A percentile compares a stretch with the other conserved stretches of the same genome.
Evolutionary conservation across 1,140 invertebrate species (phyloP).

Genomic region (Neodiprion virginianus): DNA sequence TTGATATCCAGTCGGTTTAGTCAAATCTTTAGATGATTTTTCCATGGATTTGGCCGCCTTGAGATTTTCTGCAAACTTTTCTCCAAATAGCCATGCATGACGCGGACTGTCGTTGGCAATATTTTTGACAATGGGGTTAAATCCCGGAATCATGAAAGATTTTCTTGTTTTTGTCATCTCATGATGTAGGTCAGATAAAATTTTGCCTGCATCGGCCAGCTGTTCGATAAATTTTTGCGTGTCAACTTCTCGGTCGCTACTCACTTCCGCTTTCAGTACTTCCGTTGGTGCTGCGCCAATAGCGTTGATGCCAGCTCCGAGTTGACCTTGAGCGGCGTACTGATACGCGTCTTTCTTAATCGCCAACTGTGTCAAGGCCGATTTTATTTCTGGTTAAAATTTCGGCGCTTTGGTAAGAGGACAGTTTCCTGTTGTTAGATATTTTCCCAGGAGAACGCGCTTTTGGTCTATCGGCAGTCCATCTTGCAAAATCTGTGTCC

Average conservation of each 20-base stretch:
- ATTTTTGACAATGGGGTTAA: constrained; percentile 14
- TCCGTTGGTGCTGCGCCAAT: constrained; percentile 14
- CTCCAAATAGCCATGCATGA: constrained; percentile 18
- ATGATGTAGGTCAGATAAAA: constrained; percentile 22
- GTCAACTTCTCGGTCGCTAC: constrained; percentile 6
- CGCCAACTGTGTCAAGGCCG: constrained; percentile 12
- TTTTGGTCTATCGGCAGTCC: constrained; percentile 17
- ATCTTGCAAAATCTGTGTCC: constrained; percentile 19
- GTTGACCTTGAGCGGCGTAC: not conserved
- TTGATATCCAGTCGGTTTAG: constrained; percentile 8
- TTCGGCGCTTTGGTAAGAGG: constrained; percentile 16
- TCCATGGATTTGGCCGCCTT: constrained; percentile 27
- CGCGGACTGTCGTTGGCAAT: constrained; percentile 15
- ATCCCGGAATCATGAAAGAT: constrained; percentile 9
- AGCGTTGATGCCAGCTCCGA: constrained; percentile 17
- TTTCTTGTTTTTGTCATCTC: constrained; percentile 19
- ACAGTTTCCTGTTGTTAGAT: constrained; percentile 16
- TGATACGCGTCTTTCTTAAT: constrained; percentile 5
- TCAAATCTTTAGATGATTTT: constrained; percentile 22
- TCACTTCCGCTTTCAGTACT: constrained; percentile 12
- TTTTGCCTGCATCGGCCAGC: constrained; percentile 16
- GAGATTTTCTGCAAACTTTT: constrained; percentile 25
- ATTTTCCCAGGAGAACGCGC: constrained; percentile 11
- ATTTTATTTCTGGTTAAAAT: constrained; percentile 17
- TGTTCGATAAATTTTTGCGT: constrained; percentile 17